Evolutionary conservation across 1,140 invertebrate species (phyloP), one percentile per base, ranked within the genome.

Genomic region (Drosophila pallidifrons): DNA sequence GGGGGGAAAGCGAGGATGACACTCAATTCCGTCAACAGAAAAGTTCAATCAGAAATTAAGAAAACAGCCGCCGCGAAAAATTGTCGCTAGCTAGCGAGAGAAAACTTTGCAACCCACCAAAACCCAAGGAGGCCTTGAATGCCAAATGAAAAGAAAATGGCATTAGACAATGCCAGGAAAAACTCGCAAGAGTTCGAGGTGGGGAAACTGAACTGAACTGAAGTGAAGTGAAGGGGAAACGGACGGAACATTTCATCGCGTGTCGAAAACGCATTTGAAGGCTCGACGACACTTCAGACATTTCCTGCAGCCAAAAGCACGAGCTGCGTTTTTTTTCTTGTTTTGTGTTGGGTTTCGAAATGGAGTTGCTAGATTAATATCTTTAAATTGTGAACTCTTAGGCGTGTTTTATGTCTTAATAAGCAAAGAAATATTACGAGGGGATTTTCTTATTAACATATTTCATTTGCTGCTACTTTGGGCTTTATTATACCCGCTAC

Each of bases 1-100:
- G 11, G 13, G 10, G 43, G 28, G 20, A 6, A 8, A 38, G 13
- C 4, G 30, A 16, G 32, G 20, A 58, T 69, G 64, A 82, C 72
- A 80, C 65, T 82, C 63, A 65, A 81, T 81, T 83, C 85, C 85
- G 77, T 88, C 85, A 89, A 83, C 85, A 89, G 78, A 89, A 90
- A 89, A 89, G 81, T 89, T 89, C 85, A 90, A 89, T 89, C 85
- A 89, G 86, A 88, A 88, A 90, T 88, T 88, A 88, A 90, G 83
- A 89, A 88, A 90, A 90, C 85, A 85, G 75, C 77, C 85, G 85
- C 78, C 76, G 72, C 74, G 74, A 76, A 89, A 89, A 89, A 88
- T 79, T 79, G 71, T 72, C 79, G 65, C 55, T 28, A 55, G 65
- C 55, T 28, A 55, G 68, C 46, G 60, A 78, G 71, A 74, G 10